Base-by-base conservation (phyloP, 2,888 invertebrate genomes). In the Pyrocoelia pectoralis region DNA sequence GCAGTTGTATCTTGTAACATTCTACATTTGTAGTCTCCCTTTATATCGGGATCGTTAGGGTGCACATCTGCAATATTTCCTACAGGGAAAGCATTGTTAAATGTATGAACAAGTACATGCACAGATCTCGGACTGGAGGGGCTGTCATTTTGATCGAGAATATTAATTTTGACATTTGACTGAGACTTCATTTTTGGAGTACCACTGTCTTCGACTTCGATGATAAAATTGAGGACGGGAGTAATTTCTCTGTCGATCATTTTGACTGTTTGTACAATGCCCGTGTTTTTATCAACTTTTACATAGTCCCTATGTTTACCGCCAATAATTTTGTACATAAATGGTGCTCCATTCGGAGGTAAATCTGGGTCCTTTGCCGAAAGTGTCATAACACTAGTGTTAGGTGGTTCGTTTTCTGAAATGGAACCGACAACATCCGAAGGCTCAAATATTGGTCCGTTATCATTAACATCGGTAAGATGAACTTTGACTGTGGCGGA, bases 41-140 rank as follows among this genome's bases (percentile, higher is more conserved):
- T 88, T n/a, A 88, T 87, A 79, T 98, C 97, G 0, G 91, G 89
- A 83, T 98, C 98, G 75, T 94, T 92, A 0, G 98, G 98, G 80
- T 91, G 93, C 0, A 97, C 92, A 79, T 95, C 89, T 5, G 95
- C 97, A 67, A 98, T 90, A 81, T 91, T 92, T n/a, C 92, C 92
- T 15, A 87, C 78, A 0, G 94, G 92, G 73, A 91, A 87, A 65
- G 87, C 85, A 56, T 89, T 89, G 74, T 94, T 91, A 74, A 92
- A 91, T 0, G 91, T 85, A 75, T 92, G 89, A 1, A 95, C 89
- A 52, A 92, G 82, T 14, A 95, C 87, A 73, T 93, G 92, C 0
- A 93, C 92, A 8, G 91, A 91, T 73, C 97, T 86, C 14, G 95
- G 86, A 1, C 88, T 88, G 0, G 95, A 96, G 12, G 96, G 94